These are phyloP conservation scores for Andrena camellia DNA, from an alignment of 2,888 invertebrate genomes.

Conservation along the genomic window DNA sequence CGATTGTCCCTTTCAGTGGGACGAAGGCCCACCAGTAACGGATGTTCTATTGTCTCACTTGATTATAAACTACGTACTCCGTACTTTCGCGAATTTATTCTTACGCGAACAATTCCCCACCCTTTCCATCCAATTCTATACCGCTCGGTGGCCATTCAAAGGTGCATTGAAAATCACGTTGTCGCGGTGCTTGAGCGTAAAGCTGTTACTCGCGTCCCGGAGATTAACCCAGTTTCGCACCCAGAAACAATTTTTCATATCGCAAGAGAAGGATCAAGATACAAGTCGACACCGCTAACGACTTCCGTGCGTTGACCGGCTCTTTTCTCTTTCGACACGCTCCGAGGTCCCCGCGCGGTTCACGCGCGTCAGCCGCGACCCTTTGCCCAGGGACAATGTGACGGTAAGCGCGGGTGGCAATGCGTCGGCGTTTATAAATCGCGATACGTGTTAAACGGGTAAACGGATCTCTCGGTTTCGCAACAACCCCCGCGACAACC, in stretches of 20 bases:
- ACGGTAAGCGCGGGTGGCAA: not conserved
- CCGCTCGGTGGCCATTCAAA: no score
- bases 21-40: no score
- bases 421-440: constrained; percentile 1
- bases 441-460: not conserved
- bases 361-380: constrained; percentile 17
- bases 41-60: no score
- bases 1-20: no score
- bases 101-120: no score
- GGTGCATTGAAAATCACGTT: no score
- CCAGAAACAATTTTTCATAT: constrained; percentile 28
- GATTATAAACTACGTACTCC: no score
- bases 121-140: no score
- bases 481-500: not conserved
- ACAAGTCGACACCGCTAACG: constrained; percentile 39
- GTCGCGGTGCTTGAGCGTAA: not conserved
- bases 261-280: constrained; percentile 39
- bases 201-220: constrained; percentile 3
- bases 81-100: no score
- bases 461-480: constrained; percentile 11
- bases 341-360: not conserved
- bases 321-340: constrained; percentile 31
- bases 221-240: constrained; percentile 38
- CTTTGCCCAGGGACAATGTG: not conserved
- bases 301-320: constrained; percentile 40